Percentiles rank a stretch among this genome's conserved stretches.
These are phyloP conservation scores for Chelonus formosanus DNA, from an alignment of 2,888 invertebrate species.

Conservation along the genomic window DNA sequence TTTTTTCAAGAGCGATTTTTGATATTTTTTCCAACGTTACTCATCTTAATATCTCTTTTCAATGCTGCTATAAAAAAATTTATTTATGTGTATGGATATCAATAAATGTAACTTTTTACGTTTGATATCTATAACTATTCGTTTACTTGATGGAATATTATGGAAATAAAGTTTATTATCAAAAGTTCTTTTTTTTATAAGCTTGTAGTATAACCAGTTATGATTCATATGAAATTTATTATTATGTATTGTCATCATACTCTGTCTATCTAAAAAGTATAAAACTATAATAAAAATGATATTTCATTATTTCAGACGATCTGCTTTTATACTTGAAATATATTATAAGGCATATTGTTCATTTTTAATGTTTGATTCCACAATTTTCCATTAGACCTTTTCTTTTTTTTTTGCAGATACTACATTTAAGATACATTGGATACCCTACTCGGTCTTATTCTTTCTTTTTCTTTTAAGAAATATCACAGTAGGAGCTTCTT, in stretches of 20 bases:
- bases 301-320: constrained; percentile 33
- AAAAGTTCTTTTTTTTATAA: not conserved
- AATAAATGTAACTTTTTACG: too few relatives aligned
- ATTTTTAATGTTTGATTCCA: constrained; percentile 42
- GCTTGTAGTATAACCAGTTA: not conserved
- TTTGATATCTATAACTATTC: too few relatives aligned
- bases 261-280: constrained; percentile 5
- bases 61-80: too few relatives aligned
- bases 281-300: constrained; percentile 32
- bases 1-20: too few relatives aligned
- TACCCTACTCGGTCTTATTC: constrained; percentile 39
- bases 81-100: too few relatives aligned
- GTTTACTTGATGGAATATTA: too few relatives aligned
- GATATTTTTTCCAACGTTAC: too few relatives aligned
- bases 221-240: not conserved
- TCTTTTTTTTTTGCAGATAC: constrained; percentile 20
- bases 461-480: constrained; percentile 27
- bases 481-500: constrained; percentile 26
- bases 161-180: too few relatives aligned
- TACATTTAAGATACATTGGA: constrained; percentile 40
- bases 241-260: constrained; percentile 1
- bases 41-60: too few relatives aligned
- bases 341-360: constrained; percentile 36
- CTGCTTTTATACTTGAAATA: constrained; percentile 39
- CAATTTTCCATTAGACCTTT: constrained; percentile 58